These are phyloP conservation scores for Loris lydekkerianus DNA, from an alignment of 2,797 vertebrate genomes.

Conservation along the genomic window DNA sequence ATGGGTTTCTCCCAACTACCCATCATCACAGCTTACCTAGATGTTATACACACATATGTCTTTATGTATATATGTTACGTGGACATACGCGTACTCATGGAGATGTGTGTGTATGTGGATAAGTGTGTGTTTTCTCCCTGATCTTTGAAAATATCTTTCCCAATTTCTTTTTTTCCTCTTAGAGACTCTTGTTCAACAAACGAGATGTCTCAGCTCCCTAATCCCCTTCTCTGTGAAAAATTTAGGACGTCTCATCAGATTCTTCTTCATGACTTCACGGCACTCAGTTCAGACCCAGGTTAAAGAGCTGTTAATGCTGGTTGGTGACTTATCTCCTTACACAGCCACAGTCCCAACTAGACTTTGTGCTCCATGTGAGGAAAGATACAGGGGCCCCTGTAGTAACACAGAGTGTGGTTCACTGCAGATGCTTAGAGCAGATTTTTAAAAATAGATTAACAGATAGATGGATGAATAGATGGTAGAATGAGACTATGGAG, in stretches of 20 bases:
- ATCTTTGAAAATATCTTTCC: neutral
- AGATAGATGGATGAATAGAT: too few species aligned
- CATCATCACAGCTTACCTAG: neutral
- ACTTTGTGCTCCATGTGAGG: neutral
- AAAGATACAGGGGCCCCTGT: neutral
- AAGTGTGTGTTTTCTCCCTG: neutral
- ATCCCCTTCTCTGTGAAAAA: neutral
- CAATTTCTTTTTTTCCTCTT: neutral
- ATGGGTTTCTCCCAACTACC: neutral
- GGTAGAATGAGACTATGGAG: neutral
- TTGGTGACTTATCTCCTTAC: neutral
- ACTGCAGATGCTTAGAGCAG: neutral
- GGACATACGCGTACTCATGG: rapidly evolving
- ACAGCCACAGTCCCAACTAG: neutral
- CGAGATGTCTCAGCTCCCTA: neutral
- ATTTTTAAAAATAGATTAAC: neutral
- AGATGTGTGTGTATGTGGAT: neutral
- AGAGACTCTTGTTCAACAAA: neutral
- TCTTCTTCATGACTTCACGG: neutral
- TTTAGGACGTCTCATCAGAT: neutral
- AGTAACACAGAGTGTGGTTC: neutral
- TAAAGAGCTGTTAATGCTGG: neutral
- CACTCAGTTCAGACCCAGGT: neutral
- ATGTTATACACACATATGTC: neutral
- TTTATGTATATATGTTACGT: neutral